Conservation (phyloP, 2,888 invertebrate species). For the Orthosia incerta region DNA sequence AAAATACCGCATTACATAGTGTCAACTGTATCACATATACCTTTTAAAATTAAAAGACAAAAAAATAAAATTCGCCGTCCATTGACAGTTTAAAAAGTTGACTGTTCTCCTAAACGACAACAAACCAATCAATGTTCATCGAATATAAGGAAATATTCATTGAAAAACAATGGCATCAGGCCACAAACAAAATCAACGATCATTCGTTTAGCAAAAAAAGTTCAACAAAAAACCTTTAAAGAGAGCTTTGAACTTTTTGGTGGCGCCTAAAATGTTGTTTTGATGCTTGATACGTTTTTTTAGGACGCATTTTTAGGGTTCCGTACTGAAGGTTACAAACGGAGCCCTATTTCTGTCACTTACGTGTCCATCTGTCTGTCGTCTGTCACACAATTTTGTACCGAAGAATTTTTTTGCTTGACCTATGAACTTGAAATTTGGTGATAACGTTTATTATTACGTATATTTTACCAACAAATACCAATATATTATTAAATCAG, state of each 20-base stretch:
- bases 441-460: too few species aligned
- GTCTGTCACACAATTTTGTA: too few species aligned
- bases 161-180: constrained; percentile 21
- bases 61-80: neutral
- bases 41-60: neutral
- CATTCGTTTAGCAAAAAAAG: constrained; percentile 56
- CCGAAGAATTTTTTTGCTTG: too few species aligned
- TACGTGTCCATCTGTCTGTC: too few species aligned
- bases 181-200: constrained; percentile 57
- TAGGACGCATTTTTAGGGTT: neutral
- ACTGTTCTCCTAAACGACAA: neutral
- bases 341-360: too few species aligned
- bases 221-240: constrained; percentile 59
- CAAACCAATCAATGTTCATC: constrained; percentile 26
- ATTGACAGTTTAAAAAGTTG: neutral
- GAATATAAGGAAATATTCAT: constrained; percentile 26
- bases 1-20: constrained; percentile 27
- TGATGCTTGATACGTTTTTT: neutral
- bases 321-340: too few species aligned
- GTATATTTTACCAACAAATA: too few species aligned
- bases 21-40: constrained; percentile 3
- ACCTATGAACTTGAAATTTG: too few species aligned
- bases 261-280: constrained; percentile 60
- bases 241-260: constrained; percentile 69
- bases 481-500: too few species aligned